Percentiles rank a stretch among this genome's conserved stretches.
phyloP scores from a whole-genome alignment of 2,888 invertebrate genomes.

The Lasioglossum pauxillum region DNA sequence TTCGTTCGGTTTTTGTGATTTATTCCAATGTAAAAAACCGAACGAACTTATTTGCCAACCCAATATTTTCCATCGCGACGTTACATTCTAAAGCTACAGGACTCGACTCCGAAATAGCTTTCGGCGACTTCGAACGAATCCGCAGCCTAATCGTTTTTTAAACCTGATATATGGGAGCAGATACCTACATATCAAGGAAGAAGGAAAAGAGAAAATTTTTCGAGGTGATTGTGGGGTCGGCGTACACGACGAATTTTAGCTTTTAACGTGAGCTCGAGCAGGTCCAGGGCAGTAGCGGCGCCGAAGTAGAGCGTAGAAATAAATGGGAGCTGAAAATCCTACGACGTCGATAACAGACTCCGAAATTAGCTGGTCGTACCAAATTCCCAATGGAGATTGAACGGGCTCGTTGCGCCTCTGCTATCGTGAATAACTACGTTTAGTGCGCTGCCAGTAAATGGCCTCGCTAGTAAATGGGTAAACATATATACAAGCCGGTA shows the following conservation, averaged over 20 bases:
- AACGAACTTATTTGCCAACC: too few species aligned
- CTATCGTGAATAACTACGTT: slow-evolving; percentile 75
- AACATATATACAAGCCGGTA: slow-evolving; percentile 42
- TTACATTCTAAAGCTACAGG: not conserved
- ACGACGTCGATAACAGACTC: slow-evolving; percentile 74
- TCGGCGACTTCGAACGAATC: not conserved
- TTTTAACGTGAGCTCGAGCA: slow-evolving; percentile 8
- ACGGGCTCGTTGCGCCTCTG: slow-evolving; percentile 71
- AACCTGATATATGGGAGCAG: not conserved
- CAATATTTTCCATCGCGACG: too few species aligned
- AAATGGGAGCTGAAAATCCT: slow-evolving; percentile 73
- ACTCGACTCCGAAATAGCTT: not conserved
- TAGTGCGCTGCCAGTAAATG: slow-evolving; percentile 69
- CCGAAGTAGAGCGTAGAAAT: slow-evolving; percentile 65
- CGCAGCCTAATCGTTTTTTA: not conserved
- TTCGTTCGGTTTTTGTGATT: too few species aligned
- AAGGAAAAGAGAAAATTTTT: not conserved
- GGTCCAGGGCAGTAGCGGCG: slow-evolving; percentile 4
- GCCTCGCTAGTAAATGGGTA: slow-evolving; percentile 67
- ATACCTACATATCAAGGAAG: too few species aligned
- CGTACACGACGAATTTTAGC: slow-evolving; percentile 24
- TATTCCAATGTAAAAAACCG: too few species aligned
- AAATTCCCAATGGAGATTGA: slow-evolving; percentile 75
- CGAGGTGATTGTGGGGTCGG: not conserved
- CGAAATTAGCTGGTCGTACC: slow-evolving; percentile 73